Conservation (phyloP, 2,113 vertebrate species). For the Cnemophilus loriae region DNA sequence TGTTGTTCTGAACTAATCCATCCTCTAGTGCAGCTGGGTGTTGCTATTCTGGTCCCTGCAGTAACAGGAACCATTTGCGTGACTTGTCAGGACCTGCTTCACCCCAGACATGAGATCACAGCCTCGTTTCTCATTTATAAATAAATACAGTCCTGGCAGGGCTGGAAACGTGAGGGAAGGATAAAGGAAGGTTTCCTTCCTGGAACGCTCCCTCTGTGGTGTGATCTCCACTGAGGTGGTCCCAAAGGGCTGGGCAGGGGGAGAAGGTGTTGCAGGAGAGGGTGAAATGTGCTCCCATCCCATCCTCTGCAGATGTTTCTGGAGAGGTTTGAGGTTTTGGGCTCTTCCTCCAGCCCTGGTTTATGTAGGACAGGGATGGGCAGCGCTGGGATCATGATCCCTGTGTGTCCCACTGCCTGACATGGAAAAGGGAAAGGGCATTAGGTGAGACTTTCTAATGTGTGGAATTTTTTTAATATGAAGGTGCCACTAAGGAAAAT, state of each 20-base stretch:
- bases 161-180: background rate
- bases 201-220: fast-evolving
- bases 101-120: background rate
- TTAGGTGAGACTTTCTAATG: background rate
- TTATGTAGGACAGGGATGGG: background rate
- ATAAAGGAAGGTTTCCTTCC: background rate
- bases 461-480: background rate
- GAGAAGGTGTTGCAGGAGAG: background rate
- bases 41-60: background rate
- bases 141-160: background rate
- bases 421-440: background rate
- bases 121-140: background rate
- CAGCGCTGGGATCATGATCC: background rate
- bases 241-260: background rate
- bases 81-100: background rate
- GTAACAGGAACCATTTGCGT: fast-evolving
- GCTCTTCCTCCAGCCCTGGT: background rate
- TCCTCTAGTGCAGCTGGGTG: background rate
- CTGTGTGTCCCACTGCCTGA: background rate
- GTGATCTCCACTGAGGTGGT: too few relatives aligned
- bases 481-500: background rate
- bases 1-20: background rate
- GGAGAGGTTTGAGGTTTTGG: background rate
- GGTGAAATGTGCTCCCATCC: background rate
- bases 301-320: background rate